phyloP scores from a whole-genome alignment of 2,797 vertebrate species.

The Ispidina lecontei region DNA sequence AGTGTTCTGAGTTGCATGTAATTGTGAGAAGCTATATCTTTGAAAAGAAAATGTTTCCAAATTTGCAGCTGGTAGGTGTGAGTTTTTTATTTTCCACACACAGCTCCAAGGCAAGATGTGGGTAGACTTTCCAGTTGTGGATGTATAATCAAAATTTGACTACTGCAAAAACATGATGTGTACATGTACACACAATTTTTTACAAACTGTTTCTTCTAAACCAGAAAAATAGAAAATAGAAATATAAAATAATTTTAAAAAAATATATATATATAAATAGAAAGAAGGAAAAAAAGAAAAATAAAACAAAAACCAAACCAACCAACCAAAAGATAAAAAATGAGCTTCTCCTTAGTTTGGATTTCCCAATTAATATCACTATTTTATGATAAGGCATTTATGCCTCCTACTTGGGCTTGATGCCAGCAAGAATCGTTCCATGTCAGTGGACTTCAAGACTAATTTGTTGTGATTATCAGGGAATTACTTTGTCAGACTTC shows the following conservation, averaged over 20 bases:
- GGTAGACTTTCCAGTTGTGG: background rate
- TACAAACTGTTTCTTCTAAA: background rate
- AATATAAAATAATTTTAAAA: no score
- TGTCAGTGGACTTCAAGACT: conserved; percentile 85
- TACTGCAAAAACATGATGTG: background rate
- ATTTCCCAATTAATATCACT: conserved; percentile 36
- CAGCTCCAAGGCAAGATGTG: background rate
- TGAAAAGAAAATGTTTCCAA: background rate
- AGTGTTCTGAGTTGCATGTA: background rate
- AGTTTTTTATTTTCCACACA: background rate
- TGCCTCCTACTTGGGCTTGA: conserved; percentile 67
- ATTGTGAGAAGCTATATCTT: background rate
- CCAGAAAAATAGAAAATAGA: background rate
- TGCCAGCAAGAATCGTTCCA: conserved; percentile 87
- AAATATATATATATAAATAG: background rate
- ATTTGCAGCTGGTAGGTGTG: background rate
- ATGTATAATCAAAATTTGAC: background rate
- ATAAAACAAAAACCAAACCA: background rate
- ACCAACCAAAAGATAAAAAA: background rate
- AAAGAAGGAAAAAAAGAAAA: background rate
- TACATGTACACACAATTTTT: background rate
- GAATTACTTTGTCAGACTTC: conserved; percentile 83
- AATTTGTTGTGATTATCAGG: conserved; percentile 84
- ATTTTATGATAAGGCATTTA: conserved; percentile 81
- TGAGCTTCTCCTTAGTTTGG: background rate